These are phyloP conservation scores for Enteromius trimaculatus DNA, from an alignment of 2,797 vertebrate species.

Conservation along the genomic window DNA sequence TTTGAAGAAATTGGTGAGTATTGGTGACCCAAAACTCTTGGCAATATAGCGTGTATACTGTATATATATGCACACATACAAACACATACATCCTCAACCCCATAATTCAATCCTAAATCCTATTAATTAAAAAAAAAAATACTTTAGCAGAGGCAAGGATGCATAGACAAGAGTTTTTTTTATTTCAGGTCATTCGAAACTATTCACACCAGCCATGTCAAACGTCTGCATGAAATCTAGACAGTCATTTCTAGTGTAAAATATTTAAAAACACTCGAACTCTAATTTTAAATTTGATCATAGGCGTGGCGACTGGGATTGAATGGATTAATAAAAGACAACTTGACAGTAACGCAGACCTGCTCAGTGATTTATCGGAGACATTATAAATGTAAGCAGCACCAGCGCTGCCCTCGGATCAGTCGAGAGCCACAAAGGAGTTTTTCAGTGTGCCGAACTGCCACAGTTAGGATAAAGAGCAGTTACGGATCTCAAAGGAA, in stretches of 20 bases:
- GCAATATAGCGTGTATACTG: too few species aligned
- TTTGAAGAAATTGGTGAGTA: too few species aligned
- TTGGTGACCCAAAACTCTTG: too few species aligned
- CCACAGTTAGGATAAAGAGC: constrained; percentile 26
- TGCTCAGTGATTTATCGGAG: constrained; percentile 31
- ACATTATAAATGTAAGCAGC: not conserved
- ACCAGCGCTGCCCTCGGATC: constrained; percentile 1
- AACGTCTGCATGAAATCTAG: not conserved
- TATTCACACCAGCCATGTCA: not conserved
- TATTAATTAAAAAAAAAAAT: too few species aligned
- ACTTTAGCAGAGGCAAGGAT: too few species aligned
- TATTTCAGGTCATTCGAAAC: too few species aligned
- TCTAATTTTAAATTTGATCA: not conserved
- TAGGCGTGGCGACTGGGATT: not conserved
- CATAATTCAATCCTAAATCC: too few species aligned
- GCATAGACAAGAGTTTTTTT: too few species aligned
- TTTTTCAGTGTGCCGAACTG: not conserved
- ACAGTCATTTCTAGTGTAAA: not conserved
- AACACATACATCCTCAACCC: too few species aligned
- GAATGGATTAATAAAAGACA: not conserved
- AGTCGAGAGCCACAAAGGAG: constrained; percentile 27
- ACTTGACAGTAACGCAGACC: constrained; percentile 2
- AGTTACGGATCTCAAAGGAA: constrained; percentile 23
- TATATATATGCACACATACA: too few species aligned
- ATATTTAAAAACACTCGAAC: not conserved